A percentile compares a stretch with the other conserved stretches of the same genome.
phyloP scores from a whole-genome alignment of 2,888 invertebrate species.

The Protodeltote pygarga region DNA sequence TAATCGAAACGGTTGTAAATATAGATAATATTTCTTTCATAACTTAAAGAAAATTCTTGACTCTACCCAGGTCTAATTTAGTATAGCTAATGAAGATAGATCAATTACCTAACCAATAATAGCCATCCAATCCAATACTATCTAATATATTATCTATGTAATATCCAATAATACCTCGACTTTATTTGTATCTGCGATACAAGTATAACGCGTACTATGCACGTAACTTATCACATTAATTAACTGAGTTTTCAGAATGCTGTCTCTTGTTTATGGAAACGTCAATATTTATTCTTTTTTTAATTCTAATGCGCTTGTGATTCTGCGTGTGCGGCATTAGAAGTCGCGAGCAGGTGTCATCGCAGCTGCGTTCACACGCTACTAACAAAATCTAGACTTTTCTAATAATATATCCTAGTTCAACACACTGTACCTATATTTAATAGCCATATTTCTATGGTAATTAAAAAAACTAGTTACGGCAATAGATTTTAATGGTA shows the following conservation, averaged over 20 bases:
- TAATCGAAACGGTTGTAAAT: too few species aligned
- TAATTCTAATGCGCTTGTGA: constrained; percentile 52
- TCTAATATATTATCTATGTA: too few species aligned
- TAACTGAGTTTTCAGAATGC: constrained; percentile 6
- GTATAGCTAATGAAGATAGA: too few species aligned
- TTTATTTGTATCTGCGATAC: neutral
- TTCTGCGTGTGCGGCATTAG: constrained; percentile 60
- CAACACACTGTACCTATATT: constrained; percentile 34
- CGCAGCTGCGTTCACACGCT: constrained; percentile 70
- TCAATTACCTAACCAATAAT: too few species aligned
- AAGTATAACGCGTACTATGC: neutral
- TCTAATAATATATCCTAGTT: constrained; percentile 51
- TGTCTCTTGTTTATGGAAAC: constrained; percentile 26
- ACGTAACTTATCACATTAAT: constrained; percentile 15
- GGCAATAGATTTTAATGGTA: neutral
- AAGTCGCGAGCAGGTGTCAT: constrained; percentile 66
- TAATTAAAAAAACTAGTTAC: constrained; percentile 12
- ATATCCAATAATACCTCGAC: too few species aligned
- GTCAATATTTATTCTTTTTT: constrained; percentile 27
- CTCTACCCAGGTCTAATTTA: too few species aligned
- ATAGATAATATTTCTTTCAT: too few species aligned
- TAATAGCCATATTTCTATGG: constrained; percentile 12
- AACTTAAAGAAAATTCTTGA: too few species aligned
- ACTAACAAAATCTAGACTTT: constrained; percentile 73
- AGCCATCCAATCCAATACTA: too few species aligned